phyloP scores from a whole-genome alignment of 2,888 invertebrate species.

The Ectemnius continuus region DNA sequence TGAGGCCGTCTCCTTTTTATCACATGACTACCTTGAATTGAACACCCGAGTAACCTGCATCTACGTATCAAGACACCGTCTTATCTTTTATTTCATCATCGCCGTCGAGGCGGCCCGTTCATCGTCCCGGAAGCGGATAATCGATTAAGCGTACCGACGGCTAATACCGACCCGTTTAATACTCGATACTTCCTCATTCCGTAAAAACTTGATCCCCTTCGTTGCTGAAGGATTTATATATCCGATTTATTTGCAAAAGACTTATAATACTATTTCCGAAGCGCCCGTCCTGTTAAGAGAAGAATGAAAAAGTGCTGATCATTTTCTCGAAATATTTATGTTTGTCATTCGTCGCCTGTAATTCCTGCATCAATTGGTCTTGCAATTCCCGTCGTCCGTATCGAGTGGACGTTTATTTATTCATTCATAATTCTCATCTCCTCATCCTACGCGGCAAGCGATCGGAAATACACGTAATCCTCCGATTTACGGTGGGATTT shows the following conservation, averaged over 20 bases:
- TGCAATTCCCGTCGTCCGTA: too few species aligned
- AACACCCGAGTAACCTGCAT: neutral
- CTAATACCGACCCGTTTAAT: constrained; percentile 34
- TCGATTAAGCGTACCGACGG: constrained; percentile 45
- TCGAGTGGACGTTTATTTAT: too few species aligned
- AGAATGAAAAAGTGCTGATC: too few species aligned
- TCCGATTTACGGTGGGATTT: too few species aligned
- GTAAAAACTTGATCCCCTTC: constrained; percentile 32
- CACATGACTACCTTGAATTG: constrained; percentile 3
- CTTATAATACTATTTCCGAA: too few species aligned
- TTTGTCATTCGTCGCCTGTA: too few species aligned
- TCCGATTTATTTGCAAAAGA: constrained; percentile 39
- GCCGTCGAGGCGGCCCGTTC: constrained; percentile 28
- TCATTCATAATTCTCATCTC: too few species aligned
- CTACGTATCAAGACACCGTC: constrained; percentile 18
- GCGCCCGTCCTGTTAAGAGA: too few species aligned
- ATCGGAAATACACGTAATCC: too few species aligned
- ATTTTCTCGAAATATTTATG: too few species aligned
- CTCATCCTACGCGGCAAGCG: too few species aligned
- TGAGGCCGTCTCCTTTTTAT: constrained; percentile 28
- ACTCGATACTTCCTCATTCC: constrained; percentile 28
- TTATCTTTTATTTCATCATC: constrained; percentile 25
- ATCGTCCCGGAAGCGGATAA: constrained; percentile 42
- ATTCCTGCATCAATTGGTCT: too few species aligned
- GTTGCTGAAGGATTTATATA: constrained; percentile 24